Conservation (phyloP, 2,888 invertebrate species). For the Erebia palarica region DNA sequence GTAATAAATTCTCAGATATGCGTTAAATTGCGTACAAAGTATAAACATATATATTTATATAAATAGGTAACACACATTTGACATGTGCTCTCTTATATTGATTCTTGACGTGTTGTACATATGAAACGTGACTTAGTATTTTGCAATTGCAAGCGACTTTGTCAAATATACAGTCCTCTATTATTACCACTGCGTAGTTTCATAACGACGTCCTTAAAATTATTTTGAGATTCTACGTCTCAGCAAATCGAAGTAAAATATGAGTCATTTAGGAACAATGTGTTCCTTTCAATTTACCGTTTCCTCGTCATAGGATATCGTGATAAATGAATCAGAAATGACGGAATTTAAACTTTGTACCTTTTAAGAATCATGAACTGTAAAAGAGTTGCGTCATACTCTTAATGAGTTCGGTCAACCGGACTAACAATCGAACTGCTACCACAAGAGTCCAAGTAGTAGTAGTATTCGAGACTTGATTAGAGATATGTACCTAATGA, state of each 20-base stretch:
- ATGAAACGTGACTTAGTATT: constrained; percentile 27
- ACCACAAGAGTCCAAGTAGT: too few species aligned
- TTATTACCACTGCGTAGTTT: constrained; percentile 29
- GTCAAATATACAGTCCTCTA: constrained; percentile 16
- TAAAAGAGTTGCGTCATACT: background rate
- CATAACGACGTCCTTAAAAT: constrained; percentile 11
- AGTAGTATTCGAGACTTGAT: too few species aligned
- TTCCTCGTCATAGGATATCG: background rate
- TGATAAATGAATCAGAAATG: constrained; percentile 7
- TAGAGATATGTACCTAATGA: too few species aligned
- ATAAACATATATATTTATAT: too few species aligned
- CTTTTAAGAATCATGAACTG: background rate
- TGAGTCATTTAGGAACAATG: background rate
- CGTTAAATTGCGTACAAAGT: background rate
- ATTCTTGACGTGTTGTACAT: background rate
- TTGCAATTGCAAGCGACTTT: constrained; percentile 24
- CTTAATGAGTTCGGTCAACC: too few species aligned
- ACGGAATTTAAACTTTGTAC: constrained; percentile 5
- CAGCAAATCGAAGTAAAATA: background rate
- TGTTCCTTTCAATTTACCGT: background rate
- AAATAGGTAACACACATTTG: too few species aligned
- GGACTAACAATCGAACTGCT: too few species aligned
- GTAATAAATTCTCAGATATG: background rate
- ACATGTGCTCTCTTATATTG: background rate
- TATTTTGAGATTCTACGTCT: constrained; percentile 30